phyloP scores from a whole-genome alignment of 2,888 invertebrate species.

The Tigriopus californicus region DNA sequence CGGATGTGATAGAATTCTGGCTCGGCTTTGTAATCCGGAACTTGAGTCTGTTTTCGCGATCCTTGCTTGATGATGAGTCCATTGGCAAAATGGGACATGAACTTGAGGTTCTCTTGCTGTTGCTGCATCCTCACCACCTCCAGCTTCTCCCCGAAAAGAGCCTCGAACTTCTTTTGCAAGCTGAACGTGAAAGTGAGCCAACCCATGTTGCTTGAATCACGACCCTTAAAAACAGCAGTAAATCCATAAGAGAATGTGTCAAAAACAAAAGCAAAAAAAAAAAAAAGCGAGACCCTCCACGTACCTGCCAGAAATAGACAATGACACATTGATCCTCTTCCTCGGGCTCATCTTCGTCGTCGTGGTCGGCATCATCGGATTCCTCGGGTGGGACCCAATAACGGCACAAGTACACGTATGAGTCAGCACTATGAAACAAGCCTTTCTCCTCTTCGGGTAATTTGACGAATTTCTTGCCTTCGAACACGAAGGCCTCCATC shows the following conservation, averaged over 20 bases:
- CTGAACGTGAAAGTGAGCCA: conserved; percentile 98
- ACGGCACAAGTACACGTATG: conserved; percentile 29
- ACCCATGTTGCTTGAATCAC: conserved; percentile 92
- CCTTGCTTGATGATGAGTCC: conserved; percentile 12
- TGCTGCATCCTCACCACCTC: conserved; percentile 87
- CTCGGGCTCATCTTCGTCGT: conserved; percentile 34
- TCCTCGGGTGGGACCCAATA: conserved; percentile 64
- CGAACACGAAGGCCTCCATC: conserved; percentile 92
- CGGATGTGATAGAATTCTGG: conserved; percentile 72
- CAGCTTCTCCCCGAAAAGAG: conserved; percentile 65
- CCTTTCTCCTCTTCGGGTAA: conserved; percentile 85
- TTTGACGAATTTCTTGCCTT: conserved; percentile 90
- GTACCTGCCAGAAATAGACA: conserved; percentile 99
- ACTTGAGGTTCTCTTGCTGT: conserved; percentile 95
- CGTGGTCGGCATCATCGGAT: conserved; percentile 29
- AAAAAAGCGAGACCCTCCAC: no score
- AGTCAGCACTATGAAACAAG: conserved; percentile 35
- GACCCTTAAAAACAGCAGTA: conserved; percentile 24
- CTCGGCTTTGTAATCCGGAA: conserved; percentile 15
- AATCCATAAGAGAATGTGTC: no score
- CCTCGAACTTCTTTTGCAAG: conserved; percentile 72
- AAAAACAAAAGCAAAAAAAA: no score
- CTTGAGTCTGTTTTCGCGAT: not conserved
- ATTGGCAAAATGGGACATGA: conserved; percentile 76
- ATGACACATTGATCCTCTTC: conserved; percentile 54